Conservation (phyloP, 2,888 invertebrate genomes). For the Dryadula phaetusa region DNA sequence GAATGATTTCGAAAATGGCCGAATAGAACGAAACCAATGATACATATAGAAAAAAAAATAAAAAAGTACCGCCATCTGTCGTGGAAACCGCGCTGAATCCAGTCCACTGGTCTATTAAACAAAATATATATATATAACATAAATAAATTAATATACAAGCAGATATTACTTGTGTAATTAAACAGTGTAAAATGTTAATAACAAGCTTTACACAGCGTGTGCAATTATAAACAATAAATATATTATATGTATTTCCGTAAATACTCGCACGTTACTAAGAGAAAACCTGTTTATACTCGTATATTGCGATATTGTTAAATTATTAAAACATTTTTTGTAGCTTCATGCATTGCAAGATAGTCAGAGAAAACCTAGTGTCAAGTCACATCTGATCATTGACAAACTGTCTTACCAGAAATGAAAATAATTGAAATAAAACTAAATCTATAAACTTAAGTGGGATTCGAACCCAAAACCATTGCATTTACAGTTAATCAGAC, state of each 20-base stretch:
- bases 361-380: too few relatives aligned
- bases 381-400: too few relatives aligned
- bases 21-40: constrained; percentile 47
- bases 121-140: constrained; percentile 57
- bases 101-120: constrained; percentile 74
- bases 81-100: constrained; percentile 72
- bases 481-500: too few relatives aligned
- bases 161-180: not conserved
- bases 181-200: not conserved
- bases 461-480: too few relatives aligned
- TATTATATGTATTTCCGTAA: constrained; percentile 26
- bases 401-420: too few relatives aligned
- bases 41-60: constrained; percentile 49
- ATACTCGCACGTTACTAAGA: constrained; percentile 11
- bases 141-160: not conserved
- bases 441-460: too few relatives aligned
- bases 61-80: constrained; percentile 70
- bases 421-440: too few relatives aligned
- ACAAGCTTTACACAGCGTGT: not conserved
- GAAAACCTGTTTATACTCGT: not conserved
- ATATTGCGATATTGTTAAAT: too few relatives aligned
- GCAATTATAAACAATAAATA: not conserved
- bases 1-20: constrained; percentile 28
- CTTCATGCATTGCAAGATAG: too few relatives aligned
- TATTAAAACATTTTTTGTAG: too few relatives aligned